Conservation (phyloP, 1,140 invertebrate species). For the Augochlora pura region DNA sequence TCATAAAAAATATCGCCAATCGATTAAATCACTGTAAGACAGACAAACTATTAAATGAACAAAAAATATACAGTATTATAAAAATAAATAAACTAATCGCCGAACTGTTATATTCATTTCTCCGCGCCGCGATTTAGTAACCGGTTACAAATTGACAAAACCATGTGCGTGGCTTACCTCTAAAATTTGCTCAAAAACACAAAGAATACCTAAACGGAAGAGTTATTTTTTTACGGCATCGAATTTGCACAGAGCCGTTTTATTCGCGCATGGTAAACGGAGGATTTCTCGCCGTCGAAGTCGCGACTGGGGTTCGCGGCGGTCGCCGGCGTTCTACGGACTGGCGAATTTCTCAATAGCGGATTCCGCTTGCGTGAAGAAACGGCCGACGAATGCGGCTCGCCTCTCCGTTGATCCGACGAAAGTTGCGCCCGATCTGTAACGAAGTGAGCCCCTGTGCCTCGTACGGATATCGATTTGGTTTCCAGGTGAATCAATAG, state of each 20-base stretch:
- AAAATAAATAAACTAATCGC: no score
- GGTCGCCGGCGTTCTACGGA: background rate
- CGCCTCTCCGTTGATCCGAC: slow-evolving; percentile 55
- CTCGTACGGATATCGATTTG: slow-evolving; percentile 77
- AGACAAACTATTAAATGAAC: no score
- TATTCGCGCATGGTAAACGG: background rate
- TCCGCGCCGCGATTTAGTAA: no score
- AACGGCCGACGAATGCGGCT: slow-evolving; percentile 39
- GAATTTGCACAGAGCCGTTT: background rate
- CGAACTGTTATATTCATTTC: no score
- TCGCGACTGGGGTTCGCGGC: background rate
- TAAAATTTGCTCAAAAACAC: background rate
- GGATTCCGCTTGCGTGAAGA: slow-evolving; percentile 6
- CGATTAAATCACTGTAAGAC: no score
- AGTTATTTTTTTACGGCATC: background rate
- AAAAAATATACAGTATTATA: no score
- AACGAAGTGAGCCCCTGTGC: slow-evolving; percentile 75
- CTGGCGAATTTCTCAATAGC: slow-evolving; percentile 31
- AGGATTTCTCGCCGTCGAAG: background rate
- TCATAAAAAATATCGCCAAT: no score
- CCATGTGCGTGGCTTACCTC: background rate
- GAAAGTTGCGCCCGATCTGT: slow-evolving; percentile 62
- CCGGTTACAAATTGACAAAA: background rate
- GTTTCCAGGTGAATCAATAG: slow-evolving; percentile 74
- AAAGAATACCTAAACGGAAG: background rate